Base-by-base conservation (phyloP, 37 sponge, comb jelly and placozoan genomes). In the Mnemiopsis leidyi region DNA sequence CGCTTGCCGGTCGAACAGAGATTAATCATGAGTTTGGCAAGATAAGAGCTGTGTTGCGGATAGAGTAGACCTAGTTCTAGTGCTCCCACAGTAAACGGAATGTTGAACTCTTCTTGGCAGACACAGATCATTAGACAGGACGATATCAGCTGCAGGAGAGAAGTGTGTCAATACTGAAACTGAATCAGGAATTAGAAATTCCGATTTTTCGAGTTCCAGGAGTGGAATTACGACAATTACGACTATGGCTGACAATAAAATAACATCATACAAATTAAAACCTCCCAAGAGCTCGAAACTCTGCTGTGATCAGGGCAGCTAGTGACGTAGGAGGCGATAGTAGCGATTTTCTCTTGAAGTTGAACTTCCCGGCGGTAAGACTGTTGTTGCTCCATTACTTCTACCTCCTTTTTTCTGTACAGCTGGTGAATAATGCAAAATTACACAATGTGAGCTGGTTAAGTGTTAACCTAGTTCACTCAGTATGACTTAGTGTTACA, bases 61-160 rank as follows among this genome's bases (percentile, higher is more conserved):
- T 85, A 85, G 25, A 85, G 61, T 7, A 85, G 40, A 1, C 61
- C 90, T n/a, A 85, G 61, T 40, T 85, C 90, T 61, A 85, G 90
- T 21, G 24, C 90, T 26, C 61, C 40, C 0, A 85, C 90, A 2
- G 90, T 85, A 21, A 85, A 85, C 29, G 32, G 61, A 0, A 85
- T 2, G 61, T 85, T 33, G 48, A 85, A 85, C 13, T 18, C 90
- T 37, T 85, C 90, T 85, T 85, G 90, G 39, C 90, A 85, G 2
- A 85, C 90, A 21, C 90, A 85, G 21, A 85, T 40, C 90, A 85
- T 85, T 29, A 85, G 90, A 25, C 61, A 85, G 38, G 90, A 85
- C 7, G 90, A 85, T 85, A 85, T 85, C 16, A 85, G 35, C 90
- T 85, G 79, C 5, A 33, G n/a, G n/a, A n/a, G n/a, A n/a, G n/a